These are phyloP conservation scores for Actias luna DNA, from an alignment of 2,888 invertebrate species.

Conservation along the genomic window DNA sequence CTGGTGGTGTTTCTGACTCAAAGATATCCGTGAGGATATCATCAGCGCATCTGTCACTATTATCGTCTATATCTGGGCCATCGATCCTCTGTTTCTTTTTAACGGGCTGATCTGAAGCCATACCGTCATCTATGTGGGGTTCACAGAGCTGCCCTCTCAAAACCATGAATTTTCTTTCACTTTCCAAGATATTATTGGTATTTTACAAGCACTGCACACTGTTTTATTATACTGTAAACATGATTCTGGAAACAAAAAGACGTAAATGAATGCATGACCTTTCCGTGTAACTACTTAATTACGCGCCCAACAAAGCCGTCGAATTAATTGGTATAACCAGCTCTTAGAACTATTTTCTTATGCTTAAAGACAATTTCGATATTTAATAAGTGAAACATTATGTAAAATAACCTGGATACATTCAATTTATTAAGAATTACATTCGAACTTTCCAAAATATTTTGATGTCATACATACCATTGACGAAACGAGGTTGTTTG, in stretches of 20 bases:
- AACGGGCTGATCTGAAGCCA: slow-evolving; percentile 91
- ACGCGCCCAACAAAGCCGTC: slow-evolving; percentile 77
- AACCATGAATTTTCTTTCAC: slow-evolving; percentile 80
- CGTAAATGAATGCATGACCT: slow-evolving; percentile 77
- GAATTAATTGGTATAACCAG: slow-evolving; percentile 39
- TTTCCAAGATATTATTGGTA: slow-evolving; percentile 25
- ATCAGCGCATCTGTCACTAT: slow-evolving; percentile 75
- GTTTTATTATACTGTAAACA: slow-evolving; percentile 41
- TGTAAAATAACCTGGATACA: slow-evolving; percentile 17
- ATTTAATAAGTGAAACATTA: not conserved
- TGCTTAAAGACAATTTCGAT: not conserved
- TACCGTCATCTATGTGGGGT: slow-evolving; percentile 81
- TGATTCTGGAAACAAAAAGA: slow-evolving; percentile 71
- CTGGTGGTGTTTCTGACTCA: slow-evolving; percentile 61
- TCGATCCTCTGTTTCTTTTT: slow-evolving; percentile 91
- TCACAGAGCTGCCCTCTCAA: slow-evolving; percentile 81
- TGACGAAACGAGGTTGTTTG: slow-evolving; percentile 69
- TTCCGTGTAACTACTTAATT: slow-evolving; percentile 79
- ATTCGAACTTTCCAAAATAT: slow-evolving; percentile 81
- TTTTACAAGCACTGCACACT: slow-evolving; percentile 28
- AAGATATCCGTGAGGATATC: slow-evolving; percentile 72
- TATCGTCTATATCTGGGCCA: slow-evolving; percentile 82
- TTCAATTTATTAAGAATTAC: slow-evolving; percentile 41
- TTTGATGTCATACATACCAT: slow-evolving; percentile 82
- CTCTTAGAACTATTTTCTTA: not conserved